phyloP scores from a whole-genome alignment of 2,113 vertebrate species.

The Lepisosteus oculatus region DNA sequence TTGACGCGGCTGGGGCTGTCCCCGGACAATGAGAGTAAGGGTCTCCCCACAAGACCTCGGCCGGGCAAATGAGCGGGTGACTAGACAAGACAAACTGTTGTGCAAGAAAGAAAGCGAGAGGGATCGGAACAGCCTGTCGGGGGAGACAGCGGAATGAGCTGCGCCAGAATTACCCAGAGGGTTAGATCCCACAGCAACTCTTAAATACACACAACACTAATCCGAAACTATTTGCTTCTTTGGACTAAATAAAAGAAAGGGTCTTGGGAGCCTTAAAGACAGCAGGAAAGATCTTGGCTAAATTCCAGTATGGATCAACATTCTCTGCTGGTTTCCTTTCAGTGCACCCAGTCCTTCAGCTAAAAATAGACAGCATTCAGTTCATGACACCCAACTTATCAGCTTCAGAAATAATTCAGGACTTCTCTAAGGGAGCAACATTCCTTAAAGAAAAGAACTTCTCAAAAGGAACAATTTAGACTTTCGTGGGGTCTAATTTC shows the following conservation, averaged over 20 bases:
- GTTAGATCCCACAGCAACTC: background rate
- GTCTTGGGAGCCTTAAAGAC: constrained; percentile 28
- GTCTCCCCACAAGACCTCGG: too few species aligned
- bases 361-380: constrained; percentile 27
- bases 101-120: background rate
- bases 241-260: constrained; percentile 1
- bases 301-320: constrained; percentile 34
- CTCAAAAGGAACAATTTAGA: too few species aligned
- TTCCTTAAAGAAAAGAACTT: too few species aligned
- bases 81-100: background rate
- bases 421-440: background rate
- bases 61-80: too few species aligned
- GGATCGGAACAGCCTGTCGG: background rate
- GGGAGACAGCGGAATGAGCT: background rate
- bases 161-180: too few species aligned
- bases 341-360: constrained; percentile 6
- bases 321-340: constrained; percentile 8
- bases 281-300: constrained; percentile 33
- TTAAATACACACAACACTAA: constrained; percentile 13
- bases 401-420: background rate
- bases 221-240: constrained; percentile 29
- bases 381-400: constrained; percentile 21
- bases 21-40: too few species aligned
- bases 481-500: too few species aligned
- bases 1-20: too few species aligned